Conservation (phyloP, 1,140 invertebrate species). For the Asbolus verrucosus region DNA sequence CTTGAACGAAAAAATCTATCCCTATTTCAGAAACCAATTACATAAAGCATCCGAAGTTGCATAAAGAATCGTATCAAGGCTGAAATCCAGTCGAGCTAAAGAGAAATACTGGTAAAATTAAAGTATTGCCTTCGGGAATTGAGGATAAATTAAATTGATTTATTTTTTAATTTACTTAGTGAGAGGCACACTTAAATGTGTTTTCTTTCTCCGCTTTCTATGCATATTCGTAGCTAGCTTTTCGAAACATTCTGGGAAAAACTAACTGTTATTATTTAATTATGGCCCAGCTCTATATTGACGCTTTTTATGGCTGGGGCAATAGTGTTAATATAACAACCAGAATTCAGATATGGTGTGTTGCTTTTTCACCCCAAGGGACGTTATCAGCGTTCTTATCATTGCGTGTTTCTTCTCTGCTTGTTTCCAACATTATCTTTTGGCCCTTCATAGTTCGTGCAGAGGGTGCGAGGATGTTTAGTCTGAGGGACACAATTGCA, state of each 20-base stretch:
- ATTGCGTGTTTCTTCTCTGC: conserved; percentile 20
- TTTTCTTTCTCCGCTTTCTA: not conserved
- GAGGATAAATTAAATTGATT: conserved; percentile 25
- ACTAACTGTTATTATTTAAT: conserved; percentile 29
- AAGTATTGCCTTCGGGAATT: conserved; percentile 38
- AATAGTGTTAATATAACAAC: conserved; percentile 22
- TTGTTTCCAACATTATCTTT: conserved; percentile 14
- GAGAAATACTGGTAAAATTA: conserved; percentile 20
- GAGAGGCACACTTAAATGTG: conserved; percentile 19
- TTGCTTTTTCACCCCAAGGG: conserved; percentile 3
- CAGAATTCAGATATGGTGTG: conserved; percentile 6
- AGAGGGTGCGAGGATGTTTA: too few species aligned
- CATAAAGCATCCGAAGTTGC: conserved; percentile 6
- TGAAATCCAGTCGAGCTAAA: not conserved
- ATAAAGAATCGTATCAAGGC: conserved; percentile 9
- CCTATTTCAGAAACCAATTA: conserved; percentile 16
- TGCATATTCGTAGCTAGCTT: not conserved
- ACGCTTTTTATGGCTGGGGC: conserved; percentile 27
- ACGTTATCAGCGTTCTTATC: conserved; percentile 17
- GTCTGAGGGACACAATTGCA: conserved; percentile 16
- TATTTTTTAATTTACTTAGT: conserved; percentile 38
- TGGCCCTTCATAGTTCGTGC: conserved; percentile 17
- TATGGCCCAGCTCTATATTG: conserved; percentile 23
- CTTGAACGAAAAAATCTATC: not conserved
- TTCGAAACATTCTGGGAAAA: not conserved